These are phyloP conservation scores for Buathra laborator DNA, from an alignment of 2,888 invertebrate species.

Conservation along the genomic window DNA sequence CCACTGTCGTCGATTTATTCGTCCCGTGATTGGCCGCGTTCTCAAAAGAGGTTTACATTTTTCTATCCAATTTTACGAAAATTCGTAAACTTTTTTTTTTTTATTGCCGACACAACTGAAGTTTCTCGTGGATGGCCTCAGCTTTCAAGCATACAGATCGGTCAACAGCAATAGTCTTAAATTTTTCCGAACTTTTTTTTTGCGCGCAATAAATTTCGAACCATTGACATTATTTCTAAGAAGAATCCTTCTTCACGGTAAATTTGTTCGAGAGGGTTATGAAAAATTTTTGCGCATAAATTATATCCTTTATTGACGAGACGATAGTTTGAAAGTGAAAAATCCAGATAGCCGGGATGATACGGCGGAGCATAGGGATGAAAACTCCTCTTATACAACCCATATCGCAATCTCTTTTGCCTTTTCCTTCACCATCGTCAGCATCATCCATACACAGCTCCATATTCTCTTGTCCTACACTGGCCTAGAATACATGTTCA, in stretches of 20 bases:
- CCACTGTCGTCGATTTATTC: no score
- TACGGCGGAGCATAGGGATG: conserved; percentile 11
- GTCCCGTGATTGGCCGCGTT: no score
- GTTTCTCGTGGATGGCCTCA: no score
- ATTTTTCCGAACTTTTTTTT: no score
- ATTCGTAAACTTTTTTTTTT: no score
- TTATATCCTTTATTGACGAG: background rate
- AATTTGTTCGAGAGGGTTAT: background rate
- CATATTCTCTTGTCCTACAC: conserved; percentile 60
- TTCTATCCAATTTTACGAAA: no score
- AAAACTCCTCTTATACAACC: conserved; percentile 24
- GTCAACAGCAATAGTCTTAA: no score
- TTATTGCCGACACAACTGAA: no score
- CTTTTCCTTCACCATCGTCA: conserved; percentile 52
- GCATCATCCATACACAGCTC: conserved; percentile 57
- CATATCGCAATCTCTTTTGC: conserved; percentile 53
- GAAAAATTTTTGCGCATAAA: background rate
- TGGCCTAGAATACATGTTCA: conserved; percentile 59
- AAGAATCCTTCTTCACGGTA: background rate
- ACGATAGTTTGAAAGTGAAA: conserved; percentile 23
- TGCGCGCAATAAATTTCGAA: background rate
- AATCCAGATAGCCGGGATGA: background rate
- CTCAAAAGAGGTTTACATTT: no score
- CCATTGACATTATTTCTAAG: background rate
- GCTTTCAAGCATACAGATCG: no score